Conservation (phyloP, 2,888 invertebrate species). For the Abrostola triplasia region DNA sequence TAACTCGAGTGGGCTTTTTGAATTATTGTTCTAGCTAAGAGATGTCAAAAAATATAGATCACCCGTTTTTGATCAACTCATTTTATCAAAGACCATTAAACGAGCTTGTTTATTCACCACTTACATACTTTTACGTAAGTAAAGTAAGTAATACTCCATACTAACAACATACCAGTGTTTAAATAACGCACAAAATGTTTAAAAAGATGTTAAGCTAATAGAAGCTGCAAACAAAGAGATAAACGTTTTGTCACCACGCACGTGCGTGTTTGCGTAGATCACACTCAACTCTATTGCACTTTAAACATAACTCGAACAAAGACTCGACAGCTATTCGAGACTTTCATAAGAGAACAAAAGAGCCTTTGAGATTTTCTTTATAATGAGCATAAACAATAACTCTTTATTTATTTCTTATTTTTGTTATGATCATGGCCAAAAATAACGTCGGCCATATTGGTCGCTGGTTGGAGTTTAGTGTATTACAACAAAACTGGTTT, state of each 20-base stretch:
- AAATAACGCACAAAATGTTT: conserved; percentile 49
- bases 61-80: neutral
- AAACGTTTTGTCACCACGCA: conserved; percentile 75
- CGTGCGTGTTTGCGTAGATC: conserved; percentile 75
- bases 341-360: conserved; percentile 54
- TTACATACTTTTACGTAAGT: conserved; percentile 27
- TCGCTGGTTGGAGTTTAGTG: conserved; percentile 55
- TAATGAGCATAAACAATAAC: conserved; percentile 57
- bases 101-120: conserved; percentile 21
- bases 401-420: conserved; percentile 53
- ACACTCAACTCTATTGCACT: conserved; percentile 56
- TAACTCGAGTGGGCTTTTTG: conserved; percentile 58
- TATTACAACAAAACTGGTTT: conserved; percentile 66
- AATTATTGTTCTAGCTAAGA: no score
- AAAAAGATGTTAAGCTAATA: conserved; percentile 70
- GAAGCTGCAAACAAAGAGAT: conserved; percentile 69
- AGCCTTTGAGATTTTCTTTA: conserved; percentile 46
- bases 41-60: no score
- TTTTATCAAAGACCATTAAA: conserved; percentile 1
- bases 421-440: conserved; percentile 60
- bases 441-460: conserved; percentile 68
- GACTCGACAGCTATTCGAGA: conserved; percentile 42
- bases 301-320: conserved; percentile 55
- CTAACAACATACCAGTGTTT: conserved; percentile 25
- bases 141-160: conserved; percentile 39